These are phyloP conservation scores for Cataglyphis livida DNA, from an alignment of 2,888 invertebrate genomes.

Conservation along the genomic window DNA sequence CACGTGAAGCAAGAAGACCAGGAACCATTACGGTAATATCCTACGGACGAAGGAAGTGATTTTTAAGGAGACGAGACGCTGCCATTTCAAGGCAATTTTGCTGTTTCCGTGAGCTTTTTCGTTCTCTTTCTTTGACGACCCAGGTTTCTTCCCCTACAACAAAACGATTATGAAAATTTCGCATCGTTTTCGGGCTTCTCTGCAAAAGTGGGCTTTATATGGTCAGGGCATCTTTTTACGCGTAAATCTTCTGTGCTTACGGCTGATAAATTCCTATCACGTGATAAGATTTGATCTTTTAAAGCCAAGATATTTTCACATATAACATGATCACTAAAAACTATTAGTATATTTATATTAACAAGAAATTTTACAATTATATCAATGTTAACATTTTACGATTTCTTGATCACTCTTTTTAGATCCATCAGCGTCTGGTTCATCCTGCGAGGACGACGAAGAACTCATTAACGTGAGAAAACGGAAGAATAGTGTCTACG, in stretches of 20 bases:
- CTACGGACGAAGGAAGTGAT: constrained; percentile 75
- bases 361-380: neutral
- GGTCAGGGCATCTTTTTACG: neutral
- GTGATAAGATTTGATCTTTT: neutral
- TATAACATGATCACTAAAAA: neutral
- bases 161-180: constrained; percentile 80
- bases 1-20: constrained; percentile 45
- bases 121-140: constrained; percentile 51
- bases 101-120: constrained; percentile 67
- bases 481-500: constrained; percentile 73
- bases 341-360: neutral
- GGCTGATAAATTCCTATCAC: neutral
- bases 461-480: constrained; percentile 71
- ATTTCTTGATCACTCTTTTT: constrained; percentile 51
- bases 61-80: constrained; percentile 73
- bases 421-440: constrained; percentile 83
- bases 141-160: constrained; percentile 55
- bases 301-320: neutral
- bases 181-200: constrained; percentile 70
- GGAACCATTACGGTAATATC: constrained; percentile 77
- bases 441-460: constrained; percentile 82
- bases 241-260: constrained; percentile 19
- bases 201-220: constrained; percentile 26
- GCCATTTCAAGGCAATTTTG: constrained; percentile 78
- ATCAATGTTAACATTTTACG: neutral